These are phyloP conservation scores for Byasa hedistus DNA, from an alignment of 2,888 invertebrate species.

Conservation along the genomic window DNA sequence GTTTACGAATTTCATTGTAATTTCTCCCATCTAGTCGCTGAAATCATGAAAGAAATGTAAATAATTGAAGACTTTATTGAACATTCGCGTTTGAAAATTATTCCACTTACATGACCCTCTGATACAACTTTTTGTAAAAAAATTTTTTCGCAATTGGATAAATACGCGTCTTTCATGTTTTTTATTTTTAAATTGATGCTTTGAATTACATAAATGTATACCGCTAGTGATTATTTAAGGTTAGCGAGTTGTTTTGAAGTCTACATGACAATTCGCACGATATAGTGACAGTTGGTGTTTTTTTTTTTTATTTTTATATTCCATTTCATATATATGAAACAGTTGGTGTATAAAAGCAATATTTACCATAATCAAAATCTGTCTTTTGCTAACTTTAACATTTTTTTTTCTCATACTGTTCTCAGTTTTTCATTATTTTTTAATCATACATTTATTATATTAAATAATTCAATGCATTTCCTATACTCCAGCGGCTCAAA, in stretches of 20 bases:
- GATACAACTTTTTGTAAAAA: slow-evolving; percentile 83
- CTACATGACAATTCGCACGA: background rate
- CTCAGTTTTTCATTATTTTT: no score
- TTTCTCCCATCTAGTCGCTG: slow-evolving; percentile 90
- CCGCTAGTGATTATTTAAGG: slow-evolving; percentile 1
- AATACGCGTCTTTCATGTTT: slow-evolving; percentile 81
- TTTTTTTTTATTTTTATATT: background rate
- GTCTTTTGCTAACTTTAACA: no score
- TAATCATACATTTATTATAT: no score
- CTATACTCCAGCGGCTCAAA: no score
- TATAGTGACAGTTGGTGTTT: background rate
- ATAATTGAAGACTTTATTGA: slow-evolving; percentile 8
- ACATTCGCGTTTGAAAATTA: slow-evolving; percentile 1
- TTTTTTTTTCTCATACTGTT: no score
- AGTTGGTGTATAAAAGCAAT: no score
- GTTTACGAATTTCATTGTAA: slow-evolving; percentile 85
- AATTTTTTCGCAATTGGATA: slow-evolving; percentile 86
- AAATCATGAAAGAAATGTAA: slow-evolving; percentile 41
- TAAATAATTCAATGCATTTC: no score
- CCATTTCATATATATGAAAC: no score
- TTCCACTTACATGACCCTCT: slow-evolving; percentile 81
- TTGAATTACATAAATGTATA: background rate
- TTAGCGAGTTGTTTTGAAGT: slow-evolving; percentile 12
- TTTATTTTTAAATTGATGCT: slow-evolving; percentile 7
- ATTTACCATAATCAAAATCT: background rate